Conservation (phyloP, 2,888 invertebrate genomes). For the Catocala fraxini region DNA sequence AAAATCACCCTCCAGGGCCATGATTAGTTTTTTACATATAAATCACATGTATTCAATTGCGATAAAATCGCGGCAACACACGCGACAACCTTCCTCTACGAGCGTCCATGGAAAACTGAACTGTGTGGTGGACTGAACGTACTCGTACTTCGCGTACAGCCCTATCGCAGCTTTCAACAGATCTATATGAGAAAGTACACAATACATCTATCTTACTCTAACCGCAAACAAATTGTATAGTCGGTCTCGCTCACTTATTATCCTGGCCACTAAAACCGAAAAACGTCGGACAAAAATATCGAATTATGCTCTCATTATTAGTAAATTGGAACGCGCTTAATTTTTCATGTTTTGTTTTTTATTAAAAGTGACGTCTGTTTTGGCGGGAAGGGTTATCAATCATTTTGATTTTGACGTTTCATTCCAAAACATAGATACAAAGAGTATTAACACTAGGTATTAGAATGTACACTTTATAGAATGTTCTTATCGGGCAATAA, state of each 20-base stretch:
- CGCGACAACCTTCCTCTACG: conserved; percentile 32
- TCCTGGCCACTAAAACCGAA: conserved; percentile 66
- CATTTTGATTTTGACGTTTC: conserved; percentile 37
- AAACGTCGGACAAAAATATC: conserved; percentile 62
- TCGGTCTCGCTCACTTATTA: conserved; percentile 63
- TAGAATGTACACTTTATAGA: no score
- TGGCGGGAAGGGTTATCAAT: conserved; percentile 47
- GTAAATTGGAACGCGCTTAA: conserved; percentile 57
- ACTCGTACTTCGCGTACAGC: conserved; percentile 20
- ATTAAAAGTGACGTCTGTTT: conserved; percentile 47
- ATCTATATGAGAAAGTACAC: conserved; percentile 83
- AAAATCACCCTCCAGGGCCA: conserved; percentile 40
- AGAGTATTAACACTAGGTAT: no score
- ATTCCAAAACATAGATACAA: conserved; percentile 1
- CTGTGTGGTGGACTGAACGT: conserved; percentile 17
- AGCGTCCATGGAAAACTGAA: conserved; percentile 52
- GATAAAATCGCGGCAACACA: conserved; percentile 27
- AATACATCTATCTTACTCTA: conserved; percentile 61
- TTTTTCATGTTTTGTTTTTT: conserved; percentile 45
- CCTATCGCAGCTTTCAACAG: conserved; percentile 75
- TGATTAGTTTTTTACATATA: conserved; percentile 43
- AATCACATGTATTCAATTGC: conserved; percentile 52
- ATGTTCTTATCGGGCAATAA: no score
- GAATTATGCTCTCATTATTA: conserved; percentile 62
- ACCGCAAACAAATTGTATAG: conserved; percentile 32